Percentiles rank a stretch among this genome's conserved stretches.
Conservation (phyloP, 2,797 vertebrate genomes). For the Diglossa cyanea region DNA sequence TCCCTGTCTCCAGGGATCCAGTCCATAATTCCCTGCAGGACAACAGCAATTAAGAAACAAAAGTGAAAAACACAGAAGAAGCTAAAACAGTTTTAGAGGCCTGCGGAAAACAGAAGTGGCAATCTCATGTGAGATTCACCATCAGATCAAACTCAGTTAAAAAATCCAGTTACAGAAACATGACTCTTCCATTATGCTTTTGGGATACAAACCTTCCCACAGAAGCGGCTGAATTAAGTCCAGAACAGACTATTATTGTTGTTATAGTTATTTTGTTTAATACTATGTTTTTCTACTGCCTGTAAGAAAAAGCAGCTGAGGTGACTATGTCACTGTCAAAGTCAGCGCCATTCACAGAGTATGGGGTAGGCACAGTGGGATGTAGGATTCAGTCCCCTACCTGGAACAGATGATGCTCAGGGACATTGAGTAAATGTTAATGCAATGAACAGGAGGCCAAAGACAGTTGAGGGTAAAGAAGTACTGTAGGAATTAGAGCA, state of each 20-base stretch:
- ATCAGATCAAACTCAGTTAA: neutral
- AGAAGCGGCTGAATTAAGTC: neutral
- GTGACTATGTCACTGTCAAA: neutral
- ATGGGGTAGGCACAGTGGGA: neutral
- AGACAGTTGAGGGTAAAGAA: neutral
- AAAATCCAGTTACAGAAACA: neutral
- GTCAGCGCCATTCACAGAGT: neutral
- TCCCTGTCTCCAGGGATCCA: neutral
- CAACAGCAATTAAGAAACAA: neutral
- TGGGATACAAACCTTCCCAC: neutral
- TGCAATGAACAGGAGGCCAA: neutral
- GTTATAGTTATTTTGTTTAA: neutral
- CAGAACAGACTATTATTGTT: neutral
- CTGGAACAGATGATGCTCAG: neutral
- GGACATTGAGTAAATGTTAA: neutral
- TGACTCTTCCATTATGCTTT: neutral
- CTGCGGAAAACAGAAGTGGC: neutral
- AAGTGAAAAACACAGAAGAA: neutral
- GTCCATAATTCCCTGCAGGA: neutral
- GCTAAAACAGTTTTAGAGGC: neutral
- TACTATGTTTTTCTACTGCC: neutral
- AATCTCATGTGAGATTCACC: neutral
- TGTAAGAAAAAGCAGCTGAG: neutral
- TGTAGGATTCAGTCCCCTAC: neutral
- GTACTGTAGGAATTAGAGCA: neutral